Evolutionary conservation across 2,797 vertebrate genomes (phyloP).

Genomic region (Semaprochilodus insignis): DNA sequence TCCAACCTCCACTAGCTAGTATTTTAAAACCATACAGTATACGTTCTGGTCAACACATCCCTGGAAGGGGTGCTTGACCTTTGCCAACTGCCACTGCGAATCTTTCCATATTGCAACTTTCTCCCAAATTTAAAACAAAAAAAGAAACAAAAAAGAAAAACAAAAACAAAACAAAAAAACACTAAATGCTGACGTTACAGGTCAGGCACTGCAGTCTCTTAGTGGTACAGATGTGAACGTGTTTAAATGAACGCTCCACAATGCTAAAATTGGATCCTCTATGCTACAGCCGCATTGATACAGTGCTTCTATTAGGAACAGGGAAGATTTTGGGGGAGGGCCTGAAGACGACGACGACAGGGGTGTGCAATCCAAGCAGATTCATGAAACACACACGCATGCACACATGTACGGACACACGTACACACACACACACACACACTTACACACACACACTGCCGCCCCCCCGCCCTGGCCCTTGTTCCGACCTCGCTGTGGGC

Average conservation of each 20-base stretch:
- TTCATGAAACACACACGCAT: not conserved
- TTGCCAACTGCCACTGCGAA: slow-evolving; percentile 14
- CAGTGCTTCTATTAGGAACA: slow-evolving; percentile 72
- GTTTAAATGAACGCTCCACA: slow-evolving; percentile 73
- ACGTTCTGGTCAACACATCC: slow-evolving; percentile 59
- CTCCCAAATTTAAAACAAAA: slow-evolving; percentile 28
- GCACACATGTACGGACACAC: slow-evolving; percentile 27
- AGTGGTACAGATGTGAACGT: slow-evolving; percentile 68
- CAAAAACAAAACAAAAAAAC: slow-evolving; percentile 58
- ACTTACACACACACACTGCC: slow-evolving; percentile 52
- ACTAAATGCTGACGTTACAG: slow-evolving; percentile 57
- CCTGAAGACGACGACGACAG: not conserved
- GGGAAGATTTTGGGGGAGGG: slow-evolving; percentile 32
- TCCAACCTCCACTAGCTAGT: slow-evolving; percentile 57
- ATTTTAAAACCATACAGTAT: slow-evolving; percentile 70
- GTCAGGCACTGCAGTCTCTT: slow-evolving; percentile 61
- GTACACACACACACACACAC: slow-evolving; percentile 18
- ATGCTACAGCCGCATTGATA: slow-evolving; percentile 75
- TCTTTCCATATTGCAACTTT: slow-evolving; percentile 44
- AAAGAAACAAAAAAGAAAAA: slow-evolving; percentile 50
- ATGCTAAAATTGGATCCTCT: slow-evolving; percentile 78
- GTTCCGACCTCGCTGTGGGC: slow-evolving; percentile 32
- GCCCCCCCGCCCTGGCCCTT: slow-evolving; percentile 42
- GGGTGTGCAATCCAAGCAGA: slow-evolving; percentile 26
- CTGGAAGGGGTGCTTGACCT: slow-evolving; percentile 52